A percentile compares a stretch with the other conserved stretches of the same genome.
phyloP scores from a whole-genome alignment of 2,888 invertebrate genomes.

The Drosophila koepferae region DNA sequence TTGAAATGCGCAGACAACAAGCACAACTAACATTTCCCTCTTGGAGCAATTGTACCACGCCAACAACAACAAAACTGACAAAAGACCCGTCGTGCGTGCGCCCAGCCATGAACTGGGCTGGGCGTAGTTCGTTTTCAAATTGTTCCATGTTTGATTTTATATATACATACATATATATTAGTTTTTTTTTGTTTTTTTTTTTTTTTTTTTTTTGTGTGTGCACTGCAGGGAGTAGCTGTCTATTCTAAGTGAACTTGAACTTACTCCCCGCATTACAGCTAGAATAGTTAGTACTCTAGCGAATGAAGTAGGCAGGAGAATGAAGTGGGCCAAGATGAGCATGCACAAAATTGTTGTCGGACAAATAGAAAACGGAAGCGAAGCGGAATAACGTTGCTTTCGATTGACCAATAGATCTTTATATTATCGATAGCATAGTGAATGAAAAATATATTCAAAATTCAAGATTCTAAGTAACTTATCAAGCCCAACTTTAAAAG shows the following conservation, averaged over 20 bases:
- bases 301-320: conserved; percentile 27
- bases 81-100: conserved; percentile 73
- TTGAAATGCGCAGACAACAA: conserved; percentile 65
- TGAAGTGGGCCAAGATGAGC: conserved; percentile 17
- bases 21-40: conserved; percentile 42
- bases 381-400: neutral
- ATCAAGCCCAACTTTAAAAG: no score
- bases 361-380: conserved; percentile 9
- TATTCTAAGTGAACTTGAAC: conserved; percentile 74
- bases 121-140: conserved; percentile 39
- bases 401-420: neutral
- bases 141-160: conserved; percentile 31
- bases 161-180: no score
- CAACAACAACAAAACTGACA: conserved; percentile 53
- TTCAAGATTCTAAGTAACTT: no score
- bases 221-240: conserved; percentile 50
- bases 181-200: conserved; percentile 8
- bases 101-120: conserved; percentile 55
- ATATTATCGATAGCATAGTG: neutral
- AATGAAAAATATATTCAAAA: neutral
- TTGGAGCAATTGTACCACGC: neutral
- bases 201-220: conserved; percentile 17
- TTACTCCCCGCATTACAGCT: conserved; percentile 67
- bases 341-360: neutral
- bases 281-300: conserved; percentile 59